Conservation (phyloP, 2,113 vertebrate genomes). For the Excalfactoria chinensis region DNA sequence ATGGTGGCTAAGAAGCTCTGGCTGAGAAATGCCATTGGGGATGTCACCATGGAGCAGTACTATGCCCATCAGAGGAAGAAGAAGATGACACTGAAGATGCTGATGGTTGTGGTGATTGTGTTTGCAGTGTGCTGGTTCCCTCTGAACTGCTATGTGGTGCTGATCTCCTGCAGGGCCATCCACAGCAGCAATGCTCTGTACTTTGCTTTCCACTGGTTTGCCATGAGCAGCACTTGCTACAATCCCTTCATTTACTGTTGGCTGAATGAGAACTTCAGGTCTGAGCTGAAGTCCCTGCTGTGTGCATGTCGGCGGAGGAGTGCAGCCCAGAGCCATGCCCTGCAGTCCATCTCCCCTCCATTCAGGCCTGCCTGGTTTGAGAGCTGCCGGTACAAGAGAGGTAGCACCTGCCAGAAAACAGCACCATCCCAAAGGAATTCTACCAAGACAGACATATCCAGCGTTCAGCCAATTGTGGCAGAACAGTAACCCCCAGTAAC, state of each 20-base stretch:
- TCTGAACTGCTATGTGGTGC: constrained; percentile 81
- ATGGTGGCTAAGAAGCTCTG: constrained; percentile 84
- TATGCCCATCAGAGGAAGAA: constrained; percentile 78
- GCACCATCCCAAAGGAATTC: constrained; percentile 36
- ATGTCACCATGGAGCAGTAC: constrained; percentile 83
- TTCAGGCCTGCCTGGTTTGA: constrained; percentile 20
- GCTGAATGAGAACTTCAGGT: constrained; percentile 80
- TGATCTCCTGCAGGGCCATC: constrained; percentile 81
- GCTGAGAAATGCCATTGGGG: constrained; percentile 80
- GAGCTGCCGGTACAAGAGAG: not conserved
- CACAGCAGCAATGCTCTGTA: constrained; percentile 78
- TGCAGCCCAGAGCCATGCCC: not conserved
- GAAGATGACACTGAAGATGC: constrained; percentile 84
- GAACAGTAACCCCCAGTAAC: constrained; percentile 15
- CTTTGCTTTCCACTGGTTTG: constrained; percentile 83
- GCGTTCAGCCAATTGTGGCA: constrained; percentile 51
- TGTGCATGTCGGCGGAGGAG: constrained; percentile 41
- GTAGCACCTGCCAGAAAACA: not conserved
- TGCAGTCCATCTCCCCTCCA: constrained; percentile 33
- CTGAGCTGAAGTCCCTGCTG: constrained; percentile 72
- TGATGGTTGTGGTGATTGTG: constrained; percentile 81
- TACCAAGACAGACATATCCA: constrained; percentile 52
- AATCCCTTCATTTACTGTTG: constrained; percentile 86
- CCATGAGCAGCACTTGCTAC: constrained; percentile 85
- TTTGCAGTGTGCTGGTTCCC: constrained; percentile 84